Conservation (phyloP, 1,140 invertebrate species). For the Octopus sinensis region DNA sequence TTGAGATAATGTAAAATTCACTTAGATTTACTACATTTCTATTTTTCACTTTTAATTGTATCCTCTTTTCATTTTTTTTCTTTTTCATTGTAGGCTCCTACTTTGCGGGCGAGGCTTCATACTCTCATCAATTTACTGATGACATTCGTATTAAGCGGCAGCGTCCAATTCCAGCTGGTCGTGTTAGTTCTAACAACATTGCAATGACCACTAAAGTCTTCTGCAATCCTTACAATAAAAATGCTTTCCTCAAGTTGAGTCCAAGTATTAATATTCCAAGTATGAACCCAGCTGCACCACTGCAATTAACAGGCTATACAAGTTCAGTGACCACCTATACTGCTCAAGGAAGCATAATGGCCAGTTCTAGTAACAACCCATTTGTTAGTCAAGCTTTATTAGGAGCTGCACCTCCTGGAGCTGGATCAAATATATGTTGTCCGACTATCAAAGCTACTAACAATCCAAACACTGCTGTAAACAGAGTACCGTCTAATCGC, state of each 20-base stretch:
- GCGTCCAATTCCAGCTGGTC: neutral
- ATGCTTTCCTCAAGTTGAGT: neutral
- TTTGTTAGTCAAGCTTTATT: slow-evolving; percentile 1
- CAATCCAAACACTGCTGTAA: neutral
- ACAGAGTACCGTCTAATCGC: neutral
- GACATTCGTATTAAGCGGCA: slow-evolving; percentile 8
- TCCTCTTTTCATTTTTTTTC: slow-evolving; percentile 1
- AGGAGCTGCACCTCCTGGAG: neutral
- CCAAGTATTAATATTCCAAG: slow-evolving; percentile 1
- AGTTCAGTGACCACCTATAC: slow-evolving; percentile 9
- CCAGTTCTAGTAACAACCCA: neutral
- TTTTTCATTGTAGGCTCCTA: slow-evolving; percentile 42
- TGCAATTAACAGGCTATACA: slow-evolving; percentile 1
- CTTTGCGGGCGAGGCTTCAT: slow-evolving; percentile 42
- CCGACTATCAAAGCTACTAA: neutral
- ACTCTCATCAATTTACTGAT: slow-evolving; percentile 45
- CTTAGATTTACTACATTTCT: neutral
- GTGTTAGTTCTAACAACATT: neutral
- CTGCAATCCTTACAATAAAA: slow-evolving; percentile 3
- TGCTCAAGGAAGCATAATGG: slow-evolving; percentile 3
- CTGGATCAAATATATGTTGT: neutral
- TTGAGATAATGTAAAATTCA: no score
- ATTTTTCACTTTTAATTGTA: neutral
- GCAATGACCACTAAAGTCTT: neutral
- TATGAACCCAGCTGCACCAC: neutral